Evolutionary conservation across 2,113 vertebrate genomes (phyloP).

Genomic region (Anser cygnoides): DNA sequence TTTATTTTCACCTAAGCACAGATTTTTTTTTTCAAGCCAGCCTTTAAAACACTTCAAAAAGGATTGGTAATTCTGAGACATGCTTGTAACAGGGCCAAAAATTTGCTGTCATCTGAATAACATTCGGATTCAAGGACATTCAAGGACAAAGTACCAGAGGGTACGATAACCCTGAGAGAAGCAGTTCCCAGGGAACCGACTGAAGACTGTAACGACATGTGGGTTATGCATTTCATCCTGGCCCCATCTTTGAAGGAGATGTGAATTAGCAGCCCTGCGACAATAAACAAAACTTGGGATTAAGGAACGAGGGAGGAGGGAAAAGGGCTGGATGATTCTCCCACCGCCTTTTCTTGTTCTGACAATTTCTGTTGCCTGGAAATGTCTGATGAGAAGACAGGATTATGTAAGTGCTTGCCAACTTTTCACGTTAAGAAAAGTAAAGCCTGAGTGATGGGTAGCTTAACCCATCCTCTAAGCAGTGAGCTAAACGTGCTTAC

Average conservation of each 20-base stretch:
- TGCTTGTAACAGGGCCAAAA: neutral
- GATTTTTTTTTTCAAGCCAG: neutral
- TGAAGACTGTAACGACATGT: neutral
- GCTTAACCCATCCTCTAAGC: conserved; percentile 29
- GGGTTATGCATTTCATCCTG: neutral
- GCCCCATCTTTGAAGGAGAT: neutral
- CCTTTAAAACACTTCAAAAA: conserved; percentile 29
- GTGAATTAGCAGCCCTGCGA: neutral
- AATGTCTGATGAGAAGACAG: conserved; percentile 37
- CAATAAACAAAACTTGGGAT: neutral
- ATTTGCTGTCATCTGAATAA: neutral
- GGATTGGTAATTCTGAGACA: neutral
- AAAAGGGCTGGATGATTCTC: neutral
- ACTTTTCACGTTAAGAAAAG: neutral
- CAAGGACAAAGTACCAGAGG: neutral
- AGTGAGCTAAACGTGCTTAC: conserved; percentile 8
- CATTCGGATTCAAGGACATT: neutral
- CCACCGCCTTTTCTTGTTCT: neutral
- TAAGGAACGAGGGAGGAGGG: neutral
- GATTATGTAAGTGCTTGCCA: conserved; percentile 25
- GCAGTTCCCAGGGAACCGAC: neutral
- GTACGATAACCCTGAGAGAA: neutral
- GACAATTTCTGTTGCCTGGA: conserved; percentile 46
- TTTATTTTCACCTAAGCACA: neutral
- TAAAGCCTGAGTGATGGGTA: conserved; percentile 43